Base-by-base conservation (phyloP, 1,140 invertebrate genomes). In the Lordiphosa collinella region DNA sequence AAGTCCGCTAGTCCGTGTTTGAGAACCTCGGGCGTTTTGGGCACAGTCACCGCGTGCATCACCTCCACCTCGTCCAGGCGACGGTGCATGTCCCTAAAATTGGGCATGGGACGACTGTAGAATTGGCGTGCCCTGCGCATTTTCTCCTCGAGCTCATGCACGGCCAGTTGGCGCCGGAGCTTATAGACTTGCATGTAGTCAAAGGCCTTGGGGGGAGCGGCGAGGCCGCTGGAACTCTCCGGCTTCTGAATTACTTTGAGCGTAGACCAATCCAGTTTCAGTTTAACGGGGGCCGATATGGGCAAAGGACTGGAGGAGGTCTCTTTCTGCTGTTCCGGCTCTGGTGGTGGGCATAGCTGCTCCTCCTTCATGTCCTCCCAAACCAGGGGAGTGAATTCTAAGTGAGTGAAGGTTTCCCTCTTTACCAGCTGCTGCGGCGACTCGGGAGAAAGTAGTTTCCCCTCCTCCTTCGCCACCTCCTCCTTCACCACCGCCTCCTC, bases 111-210 rank as follows among this genome's bases (percentile, higher is more conserved):
- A 0, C 80, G 53, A 16, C 87, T 87, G 10, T 76, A 76, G 38
- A 88, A 88, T 50, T 86, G 47, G 0, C 84, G 75, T 6, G 59
- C 69, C 52, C 84, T 88, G 0, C 68, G 86, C 29, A 87, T 73
- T 14, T 88, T 73, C 25, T 86, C 63, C 9, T 66, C 55, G 8
- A 59, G 64, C 8, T 41, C 63, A 0, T 50, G 64, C 7, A 75
- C 9, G 2, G 58, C 61, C 31, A 44, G 48, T 25, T 84, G 48
- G 0, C 71, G 59, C n/a, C 79, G 86, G 1, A 22, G 36, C 43
- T 88, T 47, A 49, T 86, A 86, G 0, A 78, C 12, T 10, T 65
- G 47, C 14, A 63, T 64, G 4, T 59, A 86, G 0, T 48, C 40
- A 29, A 75, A 85, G 0, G 75, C 80, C 8, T 54, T 61, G 0